Conservation (phyloP, 2,113 vertebrate species). For the Rhinoderma darwinii region DNA sequence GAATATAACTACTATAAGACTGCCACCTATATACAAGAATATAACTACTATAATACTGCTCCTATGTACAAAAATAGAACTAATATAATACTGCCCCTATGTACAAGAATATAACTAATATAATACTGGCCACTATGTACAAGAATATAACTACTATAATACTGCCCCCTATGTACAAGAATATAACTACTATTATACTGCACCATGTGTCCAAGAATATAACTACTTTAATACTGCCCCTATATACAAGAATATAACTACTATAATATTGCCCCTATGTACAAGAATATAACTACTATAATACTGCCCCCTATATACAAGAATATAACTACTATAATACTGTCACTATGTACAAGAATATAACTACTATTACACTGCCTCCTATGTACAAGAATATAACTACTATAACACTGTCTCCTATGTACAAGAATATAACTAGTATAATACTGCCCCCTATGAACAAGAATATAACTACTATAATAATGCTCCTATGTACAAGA, state of each 20-base stretch:
- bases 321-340: constrained; percentile 9
- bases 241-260: neutral
- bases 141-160: neutral
- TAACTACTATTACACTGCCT: constrained; percentile 1
- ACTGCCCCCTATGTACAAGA: neutral
- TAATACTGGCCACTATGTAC: neutral
- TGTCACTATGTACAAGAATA: neutral
- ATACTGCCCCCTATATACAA: neutral
- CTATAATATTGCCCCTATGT: neutral
- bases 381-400: constrained; percentile 2
- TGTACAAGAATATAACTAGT: constrained; percentile 9
- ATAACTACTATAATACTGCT: constrained; percentile 7
- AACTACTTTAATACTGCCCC: neutral
- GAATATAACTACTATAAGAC: neutral
- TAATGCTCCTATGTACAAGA: constrained; percentile 11
- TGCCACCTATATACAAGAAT: neutral
- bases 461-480: constrained; percentile 20
- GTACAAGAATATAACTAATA: neutral
- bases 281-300: constrained; percentile 12
- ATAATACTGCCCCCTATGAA: constrained; percentile 11
- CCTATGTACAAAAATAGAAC: constrained; percentile 7
- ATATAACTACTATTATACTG: too few relatives aligned
- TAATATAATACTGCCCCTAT: too few relatives aligned
- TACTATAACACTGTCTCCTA: constrained; percentile 1
- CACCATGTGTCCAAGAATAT: too few relatives aligned